phyloP scores from a whole-genome alignment of 2,113 vertebrate genomes.

The Elephas maximus region DNA sequence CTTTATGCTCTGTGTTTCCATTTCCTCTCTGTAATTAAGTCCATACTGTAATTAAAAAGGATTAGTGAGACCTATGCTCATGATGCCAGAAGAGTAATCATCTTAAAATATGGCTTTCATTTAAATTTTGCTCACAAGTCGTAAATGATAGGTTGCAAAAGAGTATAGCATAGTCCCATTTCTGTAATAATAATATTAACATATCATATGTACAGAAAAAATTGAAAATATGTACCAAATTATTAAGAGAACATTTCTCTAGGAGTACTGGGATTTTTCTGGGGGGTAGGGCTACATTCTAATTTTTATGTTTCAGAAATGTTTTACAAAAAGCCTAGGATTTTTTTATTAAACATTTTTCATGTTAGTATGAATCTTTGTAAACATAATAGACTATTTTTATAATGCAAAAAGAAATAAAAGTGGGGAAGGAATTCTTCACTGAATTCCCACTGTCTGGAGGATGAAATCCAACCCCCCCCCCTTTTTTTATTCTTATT shows the following conservation, averaged over 20 bases:
- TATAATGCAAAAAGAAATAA: background rate
- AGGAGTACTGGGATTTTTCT: background rate
- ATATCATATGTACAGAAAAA: background rate
- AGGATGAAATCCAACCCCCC: background rate
- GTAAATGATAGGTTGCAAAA: background rate
- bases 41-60: conserved; percentile 2
- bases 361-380: no score
- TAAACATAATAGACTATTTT: background rate
- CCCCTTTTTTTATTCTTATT: background rate
- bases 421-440: background rate
- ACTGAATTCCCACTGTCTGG: background rate
- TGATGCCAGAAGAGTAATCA: conserved; percentile 36
- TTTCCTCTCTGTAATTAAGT: background rate
- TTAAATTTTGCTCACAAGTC: background rate
- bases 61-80: background rate
- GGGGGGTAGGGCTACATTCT: background rate
- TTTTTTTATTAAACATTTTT: no score
- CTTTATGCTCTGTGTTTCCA: background rate
- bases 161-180: background rate
- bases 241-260: conserved; percentile 14
- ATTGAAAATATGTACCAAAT: background rate
- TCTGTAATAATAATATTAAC: background rate
- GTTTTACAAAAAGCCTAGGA: background rate
- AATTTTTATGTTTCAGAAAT: conserved; percentile 35
- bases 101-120: conserved; percentile 37